Percentiles rank a stretch among this genome's conserved stretches.
These are phyloP conservation scores for Scomber colias DNA, from an alignment of 2,113 vertebrate species.

Conservation along the genomic window DNA sequence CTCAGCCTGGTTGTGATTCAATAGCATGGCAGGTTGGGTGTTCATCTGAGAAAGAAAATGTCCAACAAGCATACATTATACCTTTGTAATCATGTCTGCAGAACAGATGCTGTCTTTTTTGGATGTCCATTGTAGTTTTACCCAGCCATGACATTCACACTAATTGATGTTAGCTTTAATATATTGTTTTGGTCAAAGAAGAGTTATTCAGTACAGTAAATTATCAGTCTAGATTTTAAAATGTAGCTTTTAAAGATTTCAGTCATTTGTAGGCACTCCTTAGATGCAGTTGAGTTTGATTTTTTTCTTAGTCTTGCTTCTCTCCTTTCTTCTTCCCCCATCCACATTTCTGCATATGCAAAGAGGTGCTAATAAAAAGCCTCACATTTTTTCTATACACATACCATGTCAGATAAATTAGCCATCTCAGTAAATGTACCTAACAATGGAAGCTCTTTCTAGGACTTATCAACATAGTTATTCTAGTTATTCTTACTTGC, in stretches of 20 bases:
- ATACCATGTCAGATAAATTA: background rate
- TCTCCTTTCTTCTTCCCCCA: constrained; percentile 8
- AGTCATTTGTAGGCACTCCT: background rate
- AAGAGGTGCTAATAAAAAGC: no score
- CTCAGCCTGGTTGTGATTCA: constrained; percentile 12
- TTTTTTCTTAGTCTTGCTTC: constrained; percentile 1
- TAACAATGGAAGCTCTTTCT: background rate
- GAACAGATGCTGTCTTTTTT: background rate
- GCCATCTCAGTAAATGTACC: background rate
- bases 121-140: constrained; percentile 2
- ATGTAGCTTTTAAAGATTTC: constrained; percentile 18
- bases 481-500: background rate
- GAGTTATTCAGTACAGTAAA: background rate
- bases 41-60: background rate
- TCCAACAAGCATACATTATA: no score
- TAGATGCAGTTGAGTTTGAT: constrained; percentile 2
- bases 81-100: background rate
- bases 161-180: background rate
- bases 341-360: constrained; percentile 17
- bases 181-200: background rate
- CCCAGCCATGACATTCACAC: background rate
- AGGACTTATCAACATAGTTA: constrained; percentile 3
- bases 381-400: no score
- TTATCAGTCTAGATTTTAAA: background rate
- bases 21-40: background rate